A percentile compares a stretch with the other conserved stretches of the same genome.
Evolutionary conservation across 2,888 invertebrate species (phyloP).

Genomic region (Molorchus minor): DNA sequence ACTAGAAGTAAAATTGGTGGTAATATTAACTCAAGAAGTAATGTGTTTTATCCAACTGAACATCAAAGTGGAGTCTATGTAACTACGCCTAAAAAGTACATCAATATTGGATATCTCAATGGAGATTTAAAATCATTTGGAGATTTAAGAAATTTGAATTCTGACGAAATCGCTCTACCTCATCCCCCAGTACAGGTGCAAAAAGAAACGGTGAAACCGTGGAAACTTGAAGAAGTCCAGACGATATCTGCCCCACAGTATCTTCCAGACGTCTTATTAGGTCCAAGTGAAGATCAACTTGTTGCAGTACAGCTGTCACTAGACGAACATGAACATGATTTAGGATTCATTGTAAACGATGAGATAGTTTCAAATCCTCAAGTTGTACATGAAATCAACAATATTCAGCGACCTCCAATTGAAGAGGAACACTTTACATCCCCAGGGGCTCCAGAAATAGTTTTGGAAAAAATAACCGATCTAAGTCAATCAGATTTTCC

Average conservation of each 20-base stretch:
- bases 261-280: conserved; percentile 36
- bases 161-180: conserved; percentile 33
- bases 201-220: conserved; percentile 11
- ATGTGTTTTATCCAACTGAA: neutral
- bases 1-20: neutral
- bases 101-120: conserved; percentile 31
- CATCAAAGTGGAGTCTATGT: neutral
- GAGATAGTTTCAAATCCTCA: too few relatives aligned
- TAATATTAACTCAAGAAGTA: neutral
- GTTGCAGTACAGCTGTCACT: conserved; percentile 2
- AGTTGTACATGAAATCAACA: too few relatives aligned
- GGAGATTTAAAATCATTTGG: conserved; percentile 26
- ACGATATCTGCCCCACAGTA: conserved; percentile 26
- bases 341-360: conserved; percentile 34
- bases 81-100: conserved; percentile 11
- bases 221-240: conserved; percentile 35
- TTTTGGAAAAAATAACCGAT: neutral
- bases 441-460: conserved; percentile 1
- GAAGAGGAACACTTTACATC: too few relatives aligned
- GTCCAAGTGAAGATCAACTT: conserved; percentile 14
- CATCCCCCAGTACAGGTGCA: neutral
- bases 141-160: conserved; percentile 31
- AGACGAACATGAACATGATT: conserved; percentile 28
- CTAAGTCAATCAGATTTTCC: conserved; percentile 13
- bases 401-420: too few relatives aligned